Evolutionary conservation across 1,140 invertebrate genomes (phyloP), one percentile per base, ranked within the genome.

Genomic region (Drosophila varians): DNA sequence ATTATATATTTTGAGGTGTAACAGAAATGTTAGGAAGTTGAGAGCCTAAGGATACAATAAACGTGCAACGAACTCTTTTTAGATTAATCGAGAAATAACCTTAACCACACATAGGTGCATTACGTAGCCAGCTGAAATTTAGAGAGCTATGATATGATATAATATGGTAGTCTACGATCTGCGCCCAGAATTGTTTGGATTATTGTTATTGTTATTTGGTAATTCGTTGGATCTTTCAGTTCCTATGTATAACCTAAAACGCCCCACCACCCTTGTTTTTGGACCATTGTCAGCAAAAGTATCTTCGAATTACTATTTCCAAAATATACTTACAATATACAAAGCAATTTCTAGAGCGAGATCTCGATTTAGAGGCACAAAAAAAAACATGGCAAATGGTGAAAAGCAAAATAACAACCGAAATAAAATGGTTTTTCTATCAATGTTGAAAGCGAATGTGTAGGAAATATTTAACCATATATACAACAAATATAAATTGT

Each of bases 401-500:
- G 80, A 84, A 84, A 66, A 80, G 61, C 58, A 84, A 76, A 58
- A 55, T 42, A 46, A 74, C 70, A 61, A 54, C 49, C 54, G 61
- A 45, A 62, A 72, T 38, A 65, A 51, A 47, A 26, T 1, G 49
- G 61, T 74, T 74, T 74, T 66, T 66, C 52, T 66, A 66, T 38
- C 46, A 66, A 66, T 66, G 62, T 66, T 66, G 62, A 66, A 66
- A 53, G 68, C 47, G 48, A 73, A 51, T 79, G 70, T 76, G 77
- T 77, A 74, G 58, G 58, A 57, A 43, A 77, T 71, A 73, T 65
- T 71, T 66, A 77, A 66, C 60, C 60, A 74, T 78, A 77, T 77
- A 78, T 70, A 77, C 60, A 77, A 74, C 45, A 64, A 48, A 65
- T 80, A 87, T 87, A 87, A 80, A 86, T 87, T 87, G 77, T 87